Conservation (phyloP, 2,888 invertebrate genomes). For the Abscondita cerata region DNA sequence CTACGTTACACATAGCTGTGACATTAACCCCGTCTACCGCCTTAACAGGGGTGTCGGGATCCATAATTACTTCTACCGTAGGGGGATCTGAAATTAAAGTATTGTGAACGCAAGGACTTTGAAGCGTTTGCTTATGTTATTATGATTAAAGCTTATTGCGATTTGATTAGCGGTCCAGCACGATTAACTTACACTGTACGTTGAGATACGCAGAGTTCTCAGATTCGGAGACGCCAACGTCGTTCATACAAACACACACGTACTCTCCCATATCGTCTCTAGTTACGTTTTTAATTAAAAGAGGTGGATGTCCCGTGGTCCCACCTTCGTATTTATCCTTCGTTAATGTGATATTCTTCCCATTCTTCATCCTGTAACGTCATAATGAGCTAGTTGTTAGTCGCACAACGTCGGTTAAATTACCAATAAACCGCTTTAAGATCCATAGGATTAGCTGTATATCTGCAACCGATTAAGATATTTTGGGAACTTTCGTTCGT, state of each 20-base stretch:
- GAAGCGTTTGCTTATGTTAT: not conserved
- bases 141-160: not conserved
- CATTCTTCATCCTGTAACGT: conserved; percentile 71
- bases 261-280: conserved; percentile 86
- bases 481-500: conserved; percentile 80
- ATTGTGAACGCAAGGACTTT: not conserved
- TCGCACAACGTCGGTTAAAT: conserved; percentile 45
- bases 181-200: conserved; percentile 79
- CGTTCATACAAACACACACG: conserved; percentile 80
- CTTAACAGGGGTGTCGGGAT: conserved; percentile 76
- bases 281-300: conserved; percentile 78
- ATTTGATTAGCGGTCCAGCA: not conserved
- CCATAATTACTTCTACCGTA: conserved; percentile 77
- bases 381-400: not conserved
- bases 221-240: conserved; percentile 77
- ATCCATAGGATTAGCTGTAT: conserved; percentile 86
- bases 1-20: conserved; percentile 80
- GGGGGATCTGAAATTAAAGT: conserved; percentile 72
- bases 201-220: conserved; percentile 78
- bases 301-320: conserved; percentile 74
- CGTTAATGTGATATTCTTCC: conserved; percentile 64
- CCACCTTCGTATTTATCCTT: conserved; percentile 78
- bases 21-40: conserved; percentile 82
- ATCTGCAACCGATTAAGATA: conserved; percentile 75
- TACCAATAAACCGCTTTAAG: conserved; percentile 81